Evolutionary conservation across 2,888 invertebrate genomes (phyloP), one percentile per base, ranked within the genome.

Genomic region (Nemurella pictetii): DNA sequence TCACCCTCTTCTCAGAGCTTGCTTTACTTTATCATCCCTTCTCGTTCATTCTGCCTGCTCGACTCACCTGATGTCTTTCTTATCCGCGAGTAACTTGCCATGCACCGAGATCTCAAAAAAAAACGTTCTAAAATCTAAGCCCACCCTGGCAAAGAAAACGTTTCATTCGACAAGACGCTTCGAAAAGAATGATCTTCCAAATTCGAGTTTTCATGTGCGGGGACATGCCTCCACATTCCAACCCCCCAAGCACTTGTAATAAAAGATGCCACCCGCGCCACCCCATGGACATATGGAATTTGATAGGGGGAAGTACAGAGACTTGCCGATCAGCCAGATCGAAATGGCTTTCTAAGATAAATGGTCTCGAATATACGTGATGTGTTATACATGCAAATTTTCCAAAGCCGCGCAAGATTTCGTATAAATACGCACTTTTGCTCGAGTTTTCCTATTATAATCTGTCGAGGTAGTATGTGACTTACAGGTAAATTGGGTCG

Each of bases 351-450:
- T 84, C 77, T 84, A 84, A 84, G 84, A 84, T 84, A 78, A 78
- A 84, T 84, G 74, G 78, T 30, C 30, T 35, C 25, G 85, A 32
- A 36, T 77, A 77, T 29, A 55, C 55, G 55, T 2, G 9, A 55
- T 55, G 55, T 78, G 28, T 29, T 78, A 81, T 85, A 83, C 85
- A 85, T 85, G 85, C 83, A 83, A 85, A 85, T 36, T 36, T 72
- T 55, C 28, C 78, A 29, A 55, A 12, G 35, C 35, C 55, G 55
- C 5, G 55, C 55, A 55, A 55, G 15, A 55, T 55, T 55, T 3
- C 55, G 55, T 55, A 15, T 55, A 55, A 55, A 55, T 55, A 55
- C 20, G 20, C 55, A 55, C 55, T 55, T 55, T 55, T 55, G 55
- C 55, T 2, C 55, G 20, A 55, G 55, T 55, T 55, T 55, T 55